Conservation (phyloP, 2,888 invertebrate genomes). For the Ophion costatus region DNA sequence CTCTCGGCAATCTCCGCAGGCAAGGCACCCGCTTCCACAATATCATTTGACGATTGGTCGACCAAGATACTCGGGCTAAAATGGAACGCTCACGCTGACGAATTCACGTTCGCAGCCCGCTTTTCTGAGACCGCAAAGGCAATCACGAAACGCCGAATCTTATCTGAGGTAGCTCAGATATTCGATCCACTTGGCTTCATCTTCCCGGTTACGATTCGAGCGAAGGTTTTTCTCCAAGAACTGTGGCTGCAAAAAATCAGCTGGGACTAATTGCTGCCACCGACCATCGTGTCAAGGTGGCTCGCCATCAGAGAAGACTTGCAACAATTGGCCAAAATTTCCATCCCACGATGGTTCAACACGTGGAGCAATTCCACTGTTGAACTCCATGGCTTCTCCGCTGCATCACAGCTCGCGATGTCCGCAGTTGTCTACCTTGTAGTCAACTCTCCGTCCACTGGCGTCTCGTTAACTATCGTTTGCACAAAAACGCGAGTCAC, state of each 20-base stretch:
- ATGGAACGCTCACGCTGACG: constrained; percentile 34
- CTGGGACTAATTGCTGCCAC: constrained; percentile 56
- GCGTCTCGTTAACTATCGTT: constrained; percentile 31
- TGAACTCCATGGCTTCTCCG: constrained; percentile 62
- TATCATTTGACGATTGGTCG: constrained; percentile 39
- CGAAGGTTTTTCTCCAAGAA: constrained; percentile 59
- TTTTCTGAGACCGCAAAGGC: neutral
- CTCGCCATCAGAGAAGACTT: constrained; percentile 40
- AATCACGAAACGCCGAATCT: constrained; percentile 45
- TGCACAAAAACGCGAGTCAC: constrained; percentile 53
- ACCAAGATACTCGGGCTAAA: constrained; percentile 45
- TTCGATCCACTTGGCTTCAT: constrained; percentile 63
- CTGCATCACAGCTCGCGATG: constrained; percentile 47
- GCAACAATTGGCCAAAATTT: constrained; percentile 8
- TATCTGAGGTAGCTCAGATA: constrained; percentile 55
- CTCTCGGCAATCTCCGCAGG: neutral
- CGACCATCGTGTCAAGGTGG: constrained; percentile 14
- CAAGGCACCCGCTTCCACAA: neutral
- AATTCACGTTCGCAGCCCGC: constrained; percentile 9
- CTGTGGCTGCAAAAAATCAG: constrained; percentile 55
- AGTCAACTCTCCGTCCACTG: constrained; percentile 10
- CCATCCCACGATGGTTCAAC: constrained; percentile 60
- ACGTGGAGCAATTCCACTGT: constrained; percentile 19
- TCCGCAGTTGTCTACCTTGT: constrained; percentile 32
- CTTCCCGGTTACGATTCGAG: constrained; percentile 51